These are phyloP conservation scores for Amphimallon solstitiale DNA, from an alignment of 2,888 invertebrate genomes.

Conservation along the genomic window DNA sequence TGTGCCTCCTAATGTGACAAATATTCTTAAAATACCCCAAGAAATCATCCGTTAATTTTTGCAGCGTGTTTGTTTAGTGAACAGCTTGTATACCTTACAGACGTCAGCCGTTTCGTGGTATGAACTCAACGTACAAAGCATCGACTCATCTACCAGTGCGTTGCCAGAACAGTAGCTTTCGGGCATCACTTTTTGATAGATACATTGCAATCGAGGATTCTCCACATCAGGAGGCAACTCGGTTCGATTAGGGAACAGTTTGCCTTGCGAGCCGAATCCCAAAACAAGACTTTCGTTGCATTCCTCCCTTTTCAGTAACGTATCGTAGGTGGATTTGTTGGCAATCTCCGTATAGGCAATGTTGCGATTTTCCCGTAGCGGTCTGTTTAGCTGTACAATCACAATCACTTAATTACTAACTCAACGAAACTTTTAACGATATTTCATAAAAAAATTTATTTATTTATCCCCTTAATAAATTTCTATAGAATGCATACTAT, in stretches of 20 bases:
- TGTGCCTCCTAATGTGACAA: no score
- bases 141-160: slow-evolving; percentile 9
- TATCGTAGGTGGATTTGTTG: not conserved
- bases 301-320: not conserved
- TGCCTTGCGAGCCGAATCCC: slow-evolving; percentile 11
- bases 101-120: not conserved
- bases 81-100: not conserved
- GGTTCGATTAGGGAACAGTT: not conserved
- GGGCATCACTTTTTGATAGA: slow-evolving; percentile 12
- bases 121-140: slow-evolving; percentile 1
- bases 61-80: no score
- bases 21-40: no score
- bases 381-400: not conserved
- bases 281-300: not conserved
- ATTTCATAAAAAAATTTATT: no score
- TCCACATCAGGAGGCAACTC: not conserved
- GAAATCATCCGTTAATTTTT: no score
- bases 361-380: not conserved
- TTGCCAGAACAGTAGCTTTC: not conserved
- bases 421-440: no score
- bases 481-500: no score
- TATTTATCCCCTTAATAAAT: no score
- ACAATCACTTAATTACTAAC: not conserved
- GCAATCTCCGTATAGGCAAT: not conserved
- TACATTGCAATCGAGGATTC: slow-evolving; percentile 1